A percentile compares a stretch with the other conserved stretches of the same genome.
These are phyloP conservation scores for Propsilocerus akamusi DNA, from an alignment of 1,140 invertebrate genomes.

Conservation along the genomic window DNA sequence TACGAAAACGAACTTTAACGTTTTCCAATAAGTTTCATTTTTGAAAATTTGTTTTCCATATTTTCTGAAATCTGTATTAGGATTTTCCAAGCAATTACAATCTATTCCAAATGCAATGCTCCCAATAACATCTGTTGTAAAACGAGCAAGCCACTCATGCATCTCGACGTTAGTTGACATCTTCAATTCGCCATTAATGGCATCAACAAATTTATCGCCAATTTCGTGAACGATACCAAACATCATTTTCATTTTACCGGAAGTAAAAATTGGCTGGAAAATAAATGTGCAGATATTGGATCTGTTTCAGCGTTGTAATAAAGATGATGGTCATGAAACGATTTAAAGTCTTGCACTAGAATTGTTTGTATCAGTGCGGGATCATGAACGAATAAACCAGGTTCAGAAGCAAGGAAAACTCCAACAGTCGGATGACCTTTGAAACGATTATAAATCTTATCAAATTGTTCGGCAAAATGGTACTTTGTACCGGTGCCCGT, in stretches of 20 bases:
- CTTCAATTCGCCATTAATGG: conserved; percentile 12
- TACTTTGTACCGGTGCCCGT: neutral
- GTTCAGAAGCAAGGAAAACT: conserved; percentile 14
- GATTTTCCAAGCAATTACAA: conserved; percentile 29
- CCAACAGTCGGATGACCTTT: conserved; percentile 7
- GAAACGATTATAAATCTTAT: neutral
- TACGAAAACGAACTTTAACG: conserved; percentile 8
- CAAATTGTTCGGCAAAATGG: neutral
- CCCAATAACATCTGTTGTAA: conserved; percentile 33
- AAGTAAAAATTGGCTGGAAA: conserved; percentile 30
- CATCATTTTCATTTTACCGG: conserved; percentile 39
- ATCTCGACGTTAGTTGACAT: conserved; percentile 21
- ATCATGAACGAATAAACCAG: conserved; percentile 17
- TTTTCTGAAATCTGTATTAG: conserved; percentile 26
- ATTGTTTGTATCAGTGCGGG: conserved; percentile 12
- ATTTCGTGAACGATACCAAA: conserved; percentile 28
- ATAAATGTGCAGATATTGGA: conserved; percentile 15
- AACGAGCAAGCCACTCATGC: conserved; percentile 26
- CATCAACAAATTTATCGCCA: conserved; percentile 22
- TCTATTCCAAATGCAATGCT: conserved; percentile 36
- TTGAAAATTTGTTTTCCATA: conserved; percentile 13
- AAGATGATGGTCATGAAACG: conserved; percentile 10
- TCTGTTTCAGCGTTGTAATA: neutral
- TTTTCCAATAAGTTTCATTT: conserved; percentile 3
- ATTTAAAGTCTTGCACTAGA: conserved; percentile 11